Evolutionary conservation across 2,113 vertebrate genomes (phyloP).

Genomic region (Trichechus manatus): DNA sequence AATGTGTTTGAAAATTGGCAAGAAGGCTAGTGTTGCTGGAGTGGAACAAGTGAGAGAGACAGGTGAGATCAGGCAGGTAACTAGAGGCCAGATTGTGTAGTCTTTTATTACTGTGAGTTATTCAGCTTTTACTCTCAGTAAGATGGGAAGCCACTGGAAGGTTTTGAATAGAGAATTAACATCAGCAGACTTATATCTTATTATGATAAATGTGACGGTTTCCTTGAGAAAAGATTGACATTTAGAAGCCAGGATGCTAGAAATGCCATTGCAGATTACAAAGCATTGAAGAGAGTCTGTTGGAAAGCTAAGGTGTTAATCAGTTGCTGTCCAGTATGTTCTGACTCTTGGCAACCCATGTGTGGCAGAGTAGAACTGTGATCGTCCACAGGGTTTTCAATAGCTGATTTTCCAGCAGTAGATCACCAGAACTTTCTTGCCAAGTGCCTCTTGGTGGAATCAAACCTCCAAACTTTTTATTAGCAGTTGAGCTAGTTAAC

Average conservation of each 20-base stretch:
- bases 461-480: background rate
- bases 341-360: no score
- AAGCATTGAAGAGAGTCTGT: background rate
- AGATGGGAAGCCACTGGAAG: background rate
- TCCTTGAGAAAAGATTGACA: background rate
- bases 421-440: background rate
- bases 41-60: background rate
- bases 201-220: background rate
- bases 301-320: background rate
- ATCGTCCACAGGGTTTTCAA: no score
- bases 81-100: background rate
- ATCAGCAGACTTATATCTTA: background rate
- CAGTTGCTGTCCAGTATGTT: no score
- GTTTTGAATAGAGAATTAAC: slow-evolving; percentile 9
- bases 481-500: background rate
- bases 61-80: background rate
- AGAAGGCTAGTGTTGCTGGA: background rate
- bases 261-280: background rate
- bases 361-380: no score
- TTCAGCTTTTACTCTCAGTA: background rate
- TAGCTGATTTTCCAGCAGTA: background rate
- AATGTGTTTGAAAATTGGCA: background rate
- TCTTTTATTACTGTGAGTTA: background rate
- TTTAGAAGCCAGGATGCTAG: background rate
- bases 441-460: background rate